Percentiles rank a stretch among this genome's conserved stretches.
Conservation (phyloP, 2,888 invertebrate genomes). For the Tachina fera region DNA sequence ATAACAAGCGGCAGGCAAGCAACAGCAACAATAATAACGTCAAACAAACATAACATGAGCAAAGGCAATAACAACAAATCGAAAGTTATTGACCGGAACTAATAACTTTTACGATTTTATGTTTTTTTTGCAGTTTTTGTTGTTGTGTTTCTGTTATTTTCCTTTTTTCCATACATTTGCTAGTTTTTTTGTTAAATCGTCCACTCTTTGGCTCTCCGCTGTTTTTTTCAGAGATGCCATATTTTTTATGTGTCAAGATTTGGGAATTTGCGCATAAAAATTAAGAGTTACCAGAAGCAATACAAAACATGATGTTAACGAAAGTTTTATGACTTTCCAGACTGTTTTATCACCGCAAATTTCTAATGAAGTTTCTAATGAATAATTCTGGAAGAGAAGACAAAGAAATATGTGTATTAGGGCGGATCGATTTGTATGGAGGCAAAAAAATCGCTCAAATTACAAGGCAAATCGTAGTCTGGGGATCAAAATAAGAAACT, state of each 20-base stretch:
- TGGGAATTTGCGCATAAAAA: no score
- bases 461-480: no score
- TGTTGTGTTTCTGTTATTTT: constrained; percentile 10
- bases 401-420: no score
- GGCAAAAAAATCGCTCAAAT: no score
- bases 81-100: constrained; percentile 77
- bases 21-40: constrained; percentile 61
- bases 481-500: no score
- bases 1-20: constrained; percentile 44
- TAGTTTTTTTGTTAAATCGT: not conserved
- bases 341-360: no score
- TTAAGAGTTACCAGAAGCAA: not conserved
- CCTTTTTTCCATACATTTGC: not conserved
- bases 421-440: no score
- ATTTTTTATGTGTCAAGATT: no score
- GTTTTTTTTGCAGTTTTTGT: constrained; percentile 13
- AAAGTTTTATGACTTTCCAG: no score
- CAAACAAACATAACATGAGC: constrained; percentile 12
- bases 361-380: no score
- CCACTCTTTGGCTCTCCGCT: not conserved
- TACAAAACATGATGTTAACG: not conserved
- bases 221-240: not conserved
- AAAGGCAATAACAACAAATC: constrained; percentile 71
- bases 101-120: constrained; percentile 72
- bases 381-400: no score